These are phyloP conservation scores for Phyllotreta cruciferae DNA, from an alignment of 2,888 invertebrate species.

Conservation along the genomic window DNA sequence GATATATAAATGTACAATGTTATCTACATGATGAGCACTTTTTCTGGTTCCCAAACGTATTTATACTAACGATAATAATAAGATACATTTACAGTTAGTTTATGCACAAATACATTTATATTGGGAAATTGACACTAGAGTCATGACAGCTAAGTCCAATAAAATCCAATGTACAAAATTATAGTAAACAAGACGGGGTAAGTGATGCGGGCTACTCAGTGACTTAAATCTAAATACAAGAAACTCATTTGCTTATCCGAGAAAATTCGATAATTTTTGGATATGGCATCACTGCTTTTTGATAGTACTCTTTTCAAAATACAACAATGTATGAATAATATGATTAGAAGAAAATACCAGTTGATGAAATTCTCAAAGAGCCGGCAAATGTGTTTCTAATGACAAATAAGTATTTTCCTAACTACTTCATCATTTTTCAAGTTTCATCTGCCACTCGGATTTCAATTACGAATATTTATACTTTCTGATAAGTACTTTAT, in stretches of 20 bases:
- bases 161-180: slow-evolving; percentile 55
- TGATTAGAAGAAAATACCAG: too few species aligned
- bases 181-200: slow-evolving; percentile 47
- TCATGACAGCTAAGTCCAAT: slow-evolving; percentile 55
- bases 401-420: too few species aligned
- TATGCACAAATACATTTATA: slow-evolving; percentile 50
- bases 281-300: too few species aligned
- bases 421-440: too few species aligned
- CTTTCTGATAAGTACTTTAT: too few species aligned
- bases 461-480: too few species aligned
- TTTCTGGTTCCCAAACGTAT: slow-evolving; percentile 59
- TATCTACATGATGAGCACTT: slow-evolving; percentile 58
- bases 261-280: too few species aligned
- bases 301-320: too few species aligned
- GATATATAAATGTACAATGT: slow-evolving; percentile 39
- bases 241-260: slow-evolving; percentile 17
- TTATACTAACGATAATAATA: slow-evolving; percentile 56
- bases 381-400: too few species aligned
- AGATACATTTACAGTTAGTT: slow-evolving; percentile 44
- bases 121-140: slow-evolving; percentile 56
- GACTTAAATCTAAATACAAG: slow-evolving; percentile 35
- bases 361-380: too few species aligned
- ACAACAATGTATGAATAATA: too few species aligned
- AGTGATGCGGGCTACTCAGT: slow-evolving; percentile 54
- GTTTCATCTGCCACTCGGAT: too few species aligned